Evolutionary conservation across 2,113 vertebrate genomes (phyloP).

Genomic region (Vombatus ursinus): DNA sequence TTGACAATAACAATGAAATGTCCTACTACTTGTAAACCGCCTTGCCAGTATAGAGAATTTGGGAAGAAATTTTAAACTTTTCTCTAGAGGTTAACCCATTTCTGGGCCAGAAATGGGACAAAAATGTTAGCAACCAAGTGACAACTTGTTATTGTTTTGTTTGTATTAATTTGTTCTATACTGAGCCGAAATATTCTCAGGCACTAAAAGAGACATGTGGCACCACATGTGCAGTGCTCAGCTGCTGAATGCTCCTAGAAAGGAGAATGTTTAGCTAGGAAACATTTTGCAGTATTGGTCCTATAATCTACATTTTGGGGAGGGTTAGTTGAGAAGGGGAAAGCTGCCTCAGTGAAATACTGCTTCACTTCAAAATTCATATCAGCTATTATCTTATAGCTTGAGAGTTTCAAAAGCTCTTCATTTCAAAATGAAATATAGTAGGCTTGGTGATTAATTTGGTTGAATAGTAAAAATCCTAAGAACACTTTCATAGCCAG

Average conservation of each 20-base stretch:
- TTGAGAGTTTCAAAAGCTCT: conserved; percentile 61
- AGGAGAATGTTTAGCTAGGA: not conserved
- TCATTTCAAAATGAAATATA: conserved; percentile 52
- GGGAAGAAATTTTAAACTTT: not conserved
- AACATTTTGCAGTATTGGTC: not conserved
- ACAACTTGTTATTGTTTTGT: not conserved
- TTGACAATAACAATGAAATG: not conserved
- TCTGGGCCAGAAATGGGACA: not conserved
- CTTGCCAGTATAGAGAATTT: not conserved
- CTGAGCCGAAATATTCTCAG: not conserved
- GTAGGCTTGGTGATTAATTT: conserved; percentile 64
- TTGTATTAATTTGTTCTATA: not conserved
- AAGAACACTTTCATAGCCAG: conserved; percentile 46
- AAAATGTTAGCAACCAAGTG: not conserved
- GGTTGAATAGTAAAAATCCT: conserved; percentile 67
- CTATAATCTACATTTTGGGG: not conserved
- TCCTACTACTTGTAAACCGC: not conserved
- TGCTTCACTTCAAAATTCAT: conserved; percentile 35
- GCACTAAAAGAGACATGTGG: not conserved
- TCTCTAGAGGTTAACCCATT: not conserved
- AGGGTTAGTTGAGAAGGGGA: not conserved
- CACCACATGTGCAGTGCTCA: not conserved
- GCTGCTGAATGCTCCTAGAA: not conserved
- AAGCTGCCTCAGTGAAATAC: not conserved
- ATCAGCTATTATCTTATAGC: conserved; percentile 12